Evolutionary conservation across 2,113 vertebrate species (phyloP).

Genomic region (Trinectes maculatus): DNA sequence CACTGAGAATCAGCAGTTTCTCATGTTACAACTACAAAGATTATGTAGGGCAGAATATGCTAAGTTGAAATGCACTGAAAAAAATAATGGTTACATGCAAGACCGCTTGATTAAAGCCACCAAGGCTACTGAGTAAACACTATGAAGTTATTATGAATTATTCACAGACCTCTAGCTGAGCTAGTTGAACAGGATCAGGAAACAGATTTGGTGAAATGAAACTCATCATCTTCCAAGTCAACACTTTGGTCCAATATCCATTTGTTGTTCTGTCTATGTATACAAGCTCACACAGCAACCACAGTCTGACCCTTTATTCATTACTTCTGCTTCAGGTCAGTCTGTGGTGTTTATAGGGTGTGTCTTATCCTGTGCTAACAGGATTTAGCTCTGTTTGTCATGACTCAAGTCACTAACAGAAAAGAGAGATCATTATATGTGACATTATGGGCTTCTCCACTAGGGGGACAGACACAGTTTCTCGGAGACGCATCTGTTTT

Average conservation of each 20-base stretch:
- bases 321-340: background rate
- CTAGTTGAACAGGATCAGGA: conserved; percentile 42
- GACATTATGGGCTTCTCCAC: background rate
- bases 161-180: background rate
- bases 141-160: background rate
- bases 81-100: background rate
- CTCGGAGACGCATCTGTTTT: background rate
- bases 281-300: background rate
- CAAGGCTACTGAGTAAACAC: conserved; percentile 35
- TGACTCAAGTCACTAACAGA: background rate
- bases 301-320: background rate
- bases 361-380: background rate
- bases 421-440: background rate
- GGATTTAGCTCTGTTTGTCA: background rate
- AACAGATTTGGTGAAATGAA: background rate
- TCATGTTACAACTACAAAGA: conserved; percentile 13
- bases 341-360: background rate
- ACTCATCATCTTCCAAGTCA: conserved; percentile 5
- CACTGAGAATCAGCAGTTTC: conserved; percentile 4
- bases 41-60: background rate
- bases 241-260: background rate
- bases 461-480: background rate
- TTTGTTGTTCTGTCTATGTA: background rate
- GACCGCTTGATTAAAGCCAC: conserved; percentile 8
- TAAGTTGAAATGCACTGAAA: background rate